phyloP scores from a whole-genome alignment of 2,113 vertebrate genomes.

The Bothrops jararaca region DNA sequence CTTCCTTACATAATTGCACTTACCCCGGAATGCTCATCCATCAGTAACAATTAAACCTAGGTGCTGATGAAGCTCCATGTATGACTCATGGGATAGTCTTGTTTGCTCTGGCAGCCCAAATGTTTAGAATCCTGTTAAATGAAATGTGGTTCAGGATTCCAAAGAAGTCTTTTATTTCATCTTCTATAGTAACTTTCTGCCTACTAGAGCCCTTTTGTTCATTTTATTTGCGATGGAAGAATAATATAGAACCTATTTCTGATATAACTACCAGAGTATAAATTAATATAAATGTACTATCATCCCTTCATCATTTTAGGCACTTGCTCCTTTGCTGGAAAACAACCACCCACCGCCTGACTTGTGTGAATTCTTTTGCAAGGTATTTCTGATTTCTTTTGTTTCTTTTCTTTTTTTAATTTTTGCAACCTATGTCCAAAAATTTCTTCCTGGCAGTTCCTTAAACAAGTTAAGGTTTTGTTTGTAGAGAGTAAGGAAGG shows the following conservation, averaged over 20 bases:
- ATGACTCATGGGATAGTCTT: not conserved
- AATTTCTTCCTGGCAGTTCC: not conserved
- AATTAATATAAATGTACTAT: constrained; percentile 17
- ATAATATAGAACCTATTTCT: not conserved
- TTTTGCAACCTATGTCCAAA: not conserved
- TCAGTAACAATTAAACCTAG: not conserved
- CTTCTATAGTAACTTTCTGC: not conserved
- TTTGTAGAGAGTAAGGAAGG: not conserved
- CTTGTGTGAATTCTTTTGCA: constrained; percentile 99
- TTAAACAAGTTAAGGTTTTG: not conserved
- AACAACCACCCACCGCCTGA: constrained; percentile 98
- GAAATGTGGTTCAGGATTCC: not conserved
- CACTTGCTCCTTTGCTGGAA: constrained; percentile 96
- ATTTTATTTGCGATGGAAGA: not conserved
- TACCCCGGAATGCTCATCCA: not conserved
- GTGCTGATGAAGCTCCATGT: not conserved
- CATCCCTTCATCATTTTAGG: constrained; percentile 70
- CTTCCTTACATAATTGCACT: not conserved
- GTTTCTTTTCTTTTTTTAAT: not conserved
- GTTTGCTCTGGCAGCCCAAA: not conserved
- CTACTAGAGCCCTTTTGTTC: not conserved
- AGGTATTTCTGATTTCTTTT: constrained; percentile 74
- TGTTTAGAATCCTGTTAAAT: not conserved
- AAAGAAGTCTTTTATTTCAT: not conserved
- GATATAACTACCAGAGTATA: not conserved